Percentiles rank a stretch among this genome's conserved stretches.
phyloP scores from a whole-genome alignment of 2,113 vertebrate genomes.

The Eurypyga helias region DNA sequence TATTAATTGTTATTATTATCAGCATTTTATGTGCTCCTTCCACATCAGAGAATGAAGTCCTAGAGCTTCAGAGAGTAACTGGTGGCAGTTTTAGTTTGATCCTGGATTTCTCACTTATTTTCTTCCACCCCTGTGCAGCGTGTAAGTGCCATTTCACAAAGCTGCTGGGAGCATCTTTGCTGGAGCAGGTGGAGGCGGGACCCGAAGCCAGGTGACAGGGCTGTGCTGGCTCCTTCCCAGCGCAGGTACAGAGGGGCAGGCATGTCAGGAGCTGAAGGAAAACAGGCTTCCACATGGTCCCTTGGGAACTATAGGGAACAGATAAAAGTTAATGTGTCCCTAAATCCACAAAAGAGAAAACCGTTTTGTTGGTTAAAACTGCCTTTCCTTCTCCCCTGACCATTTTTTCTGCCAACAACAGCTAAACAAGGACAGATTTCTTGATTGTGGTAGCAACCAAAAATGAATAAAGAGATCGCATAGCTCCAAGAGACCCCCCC shows the following conservation, averaged over 20 bases:
- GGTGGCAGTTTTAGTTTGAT: not conserved
- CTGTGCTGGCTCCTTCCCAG: not conserved
- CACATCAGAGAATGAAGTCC: not conserved
- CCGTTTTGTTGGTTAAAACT: not conserved
- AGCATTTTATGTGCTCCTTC: not conserved
- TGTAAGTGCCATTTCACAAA: not conserved
- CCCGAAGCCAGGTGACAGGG: accelerated
- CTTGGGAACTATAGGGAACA: not conserved
- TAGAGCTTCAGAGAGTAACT: not conserved
- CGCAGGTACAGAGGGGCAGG: accelerated
- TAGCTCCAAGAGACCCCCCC: not conserved
- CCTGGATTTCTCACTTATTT: not conserved
- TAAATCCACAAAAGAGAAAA: not conserved
- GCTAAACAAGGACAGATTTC: not conserved
- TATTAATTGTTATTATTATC: not conserved
- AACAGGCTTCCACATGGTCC: accelerated
- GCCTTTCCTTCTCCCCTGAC: not conserved
- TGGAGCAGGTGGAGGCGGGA: not conserved
- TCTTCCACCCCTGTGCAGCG: not conserved
- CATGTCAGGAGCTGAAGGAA: not conserved
- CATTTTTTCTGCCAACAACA: not conserved
- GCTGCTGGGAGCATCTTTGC: not conserved
- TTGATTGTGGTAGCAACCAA: not conserved
- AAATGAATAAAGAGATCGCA: not conserved
- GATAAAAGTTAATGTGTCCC: not conserved